Base-by-base conservation (phyloP, 2,113 vertebrate species). In the Dicentrarchus labrax region DNA sequence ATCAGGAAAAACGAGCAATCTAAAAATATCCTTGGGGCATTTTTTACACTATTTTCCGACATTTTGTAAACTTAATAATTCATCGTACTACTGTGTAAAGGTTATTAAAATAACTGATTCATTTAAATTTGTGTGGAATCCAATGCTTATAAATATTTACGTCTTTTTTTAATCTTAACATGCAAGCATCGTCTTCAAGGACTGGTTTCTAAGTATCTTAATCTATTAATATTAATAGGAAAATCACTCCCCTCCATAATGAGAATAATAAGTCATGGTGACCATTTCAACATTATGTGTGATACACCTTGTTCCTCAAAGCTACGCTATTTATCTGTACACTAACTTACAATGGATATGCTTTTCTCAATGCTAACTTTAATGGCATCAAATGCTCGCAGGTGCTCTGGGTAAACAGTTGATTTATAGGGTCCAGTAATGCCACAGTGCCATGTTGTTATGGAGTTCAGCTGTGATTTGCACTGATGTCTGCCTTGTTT, bases 401-500 rank as follows among this genome's bases (percentile, higher is more conserved):
- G 59, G 36, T 61, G 36, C 17, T 41, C 17, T 21, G 21, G 60
- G 36, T 62, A 62, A 62, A 21, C 11, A 62, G 47, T 39, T 79
- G 30, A 62, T 48, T 71, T 39, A 56, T 39, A 43, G 64, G 62
- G 9, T 48, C 30, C 5, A 38, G 54, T 13, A 48, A 75, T 72
- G 68, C 53, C 17, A 39, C 41, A n/a, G 17, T 68, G 9, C 16
- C 21, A 4, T 60, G 53, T 51, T 67, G 77, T 54, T 64, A 11
- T 24, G 48, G 47, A 57, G 70, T 66, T 78, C 75, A 74, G 69
- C 54, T 78, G 69, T 43, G 43, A 6, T 54, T 30, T 75, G 62
- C 36, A n/a, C 24, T 21, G 21, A 71, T 62, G 57, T 62, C n/a
- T 43, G 47, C 16, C 9, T 64, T 38, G 65, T 69, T 61, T 22